Percentiles rank a stretch among this genome's conserved stretches.
Conservation (phyloP, 2,113 vertebrate genomes). For the Galemys pyrenaicus region DNA sequence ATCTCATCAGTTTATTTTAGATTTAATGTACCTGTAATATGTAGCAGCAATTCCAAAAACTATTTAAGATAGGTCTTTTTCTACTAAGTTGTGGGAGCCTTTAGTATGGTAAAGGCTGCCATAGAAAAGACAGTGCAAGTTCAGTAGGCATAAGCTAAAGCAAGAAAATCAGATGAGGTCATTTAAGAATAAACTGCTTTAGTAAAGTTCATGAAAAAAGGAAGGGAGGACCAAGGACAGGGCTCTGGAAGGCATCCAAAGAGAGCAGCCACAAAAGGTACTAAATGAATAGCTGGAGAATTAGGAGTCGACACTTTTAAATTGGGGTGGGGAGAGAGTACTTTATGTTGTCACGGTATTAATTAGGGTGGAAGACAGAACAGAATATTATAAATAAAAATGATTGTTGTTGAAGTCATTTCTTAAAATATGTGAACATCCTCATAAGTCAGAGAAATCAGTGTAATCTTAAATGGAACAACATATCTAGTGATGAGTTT, state of each 20-base stretch:
- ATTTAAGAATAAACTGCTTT: conserved; percentile 50
- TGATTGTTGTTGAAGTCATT: background rate
- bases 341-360: background rate
- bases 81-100: background rate
- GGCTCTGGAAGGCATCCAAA: conserved; percentile 45
- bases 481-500: background rate
- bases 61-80: background rate
- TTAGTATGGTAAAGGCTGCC: background rate
- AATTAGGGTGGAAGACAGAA: background rate
- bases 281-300: conserved; percentile 46
- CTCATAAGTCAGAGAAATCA: conserved; percentile 31
- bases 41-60: background rate
- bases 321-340: background rate
- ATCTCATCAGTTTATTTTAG: conserved; percentile 17
- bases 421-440: background rate
- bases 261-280: conserved; percentile 45
- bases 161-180: conserved; percentile 50
- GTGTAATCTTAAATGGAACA: background rate
- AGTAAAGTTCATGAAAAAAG: background rate
- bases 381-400: background rate
- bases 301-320: conserved; percentile 20
- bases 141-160: background rate
- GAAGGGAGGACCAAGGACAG: conserved; percentile 57
- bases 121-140: conserved; percentile 18
- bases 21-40: background rate